These are phyloP conservation scores for Aviceda subcristata DNA, from an alignment of 2,113 vertebrate genomes.

Conservation along the genomic window DNA sequence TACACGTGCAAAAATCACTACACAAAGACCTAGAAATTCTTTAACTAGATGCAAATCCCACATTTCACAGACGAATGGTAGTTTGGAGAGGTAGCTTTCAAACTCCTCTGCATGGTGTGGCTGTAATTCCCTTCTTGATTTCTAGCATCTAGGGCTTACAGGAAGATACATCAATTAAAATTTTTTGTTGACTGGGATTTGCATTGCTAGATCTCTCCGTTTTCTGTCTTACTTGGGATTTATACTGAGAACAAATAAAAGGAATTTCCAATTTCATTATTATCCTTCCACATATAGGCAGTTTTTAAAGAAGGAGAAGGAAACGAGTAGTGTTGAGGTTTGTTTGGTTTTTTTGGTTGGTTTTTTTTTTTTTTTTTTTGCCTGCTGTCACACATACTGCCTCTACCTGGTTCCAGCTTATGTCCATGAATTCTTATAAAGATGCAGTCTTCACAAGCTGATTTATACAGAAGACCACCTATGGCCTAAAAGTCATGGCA, in stretches of 20 bases:
- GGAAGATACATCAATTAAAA: neutral
- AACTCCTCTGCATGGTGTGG: neutral
- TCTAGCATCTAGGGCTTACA: neutral
- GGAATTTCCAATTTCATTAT: neutral
- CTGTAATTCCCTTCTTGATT: neutral
- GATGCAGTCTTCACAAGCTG: neutral
- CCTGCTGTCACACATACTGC: neutral
- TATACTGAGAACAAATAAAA: neutral
- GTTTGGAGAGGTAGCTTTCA: neutral
- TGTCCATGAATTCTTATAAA: neutral
- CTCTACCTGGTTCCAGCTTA: neutral
- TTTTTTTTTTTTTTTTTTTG: too few relatives aligned
- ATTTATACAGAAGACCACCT: neutral
- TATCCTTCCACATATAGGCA: neutral
- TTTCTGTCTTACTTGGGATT: neutral
- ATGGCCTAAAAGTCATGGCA: neutral
- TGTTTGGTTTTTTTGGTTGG: neutral
- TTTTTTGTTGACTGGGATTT: neutral
- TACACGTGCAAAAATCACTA: neutral
- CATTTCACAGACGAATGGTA: neutral
- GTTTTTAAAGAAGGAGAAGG: neutral
- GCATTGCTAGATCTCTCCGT: neutral
- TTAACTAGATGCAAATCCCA: neutral
- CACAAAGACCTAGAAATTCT: neutral
- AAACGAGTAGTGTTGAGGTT: neutral